Conservation (phyloP, 2,888 invertebrate genomes). For the Allygus modestus region DNA sequence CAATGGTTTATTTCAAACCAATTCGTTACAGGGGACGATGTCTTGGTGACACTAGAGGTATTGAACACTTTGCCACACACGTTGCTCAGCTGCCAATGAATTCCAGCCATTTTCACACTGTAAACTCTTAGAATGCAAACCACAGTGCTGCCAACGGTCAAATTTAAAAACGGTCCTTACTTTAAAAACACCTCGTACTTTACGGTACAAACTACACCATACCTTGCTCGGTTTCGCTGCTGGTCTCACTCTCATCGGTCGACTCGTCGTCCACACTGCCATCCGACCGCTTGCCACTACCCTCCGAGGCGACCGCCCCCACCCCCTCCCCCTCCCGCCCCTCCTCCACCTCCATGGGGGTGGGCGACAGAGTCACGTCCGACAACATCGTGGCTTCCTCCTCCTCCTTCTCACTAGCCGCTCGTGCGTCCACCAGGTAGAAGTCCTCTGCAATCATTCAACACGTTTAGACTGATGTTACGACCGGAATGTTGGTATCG, state of each 20-base stretch:
- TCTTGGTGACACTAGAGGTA: no score
- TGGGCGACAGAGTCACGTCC: conserved; percentile 70
- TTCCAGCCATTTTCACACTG: no score
- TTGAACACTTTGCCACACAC: no score
- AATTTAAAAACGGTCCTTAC: no score
- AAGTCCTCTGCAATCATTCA: conserved; percentile 66
- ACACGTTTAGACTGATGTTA: no score
- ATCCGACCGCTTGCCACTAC: conserved; percentile 33
- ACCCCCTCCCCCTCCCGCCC: conserved; percentile 68
- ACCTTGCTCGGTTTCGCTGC: conserved; percentile 63
- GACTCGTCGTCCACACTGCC: conserved; percentile 58
- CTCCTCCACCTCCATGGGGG: conserved; percentile 63
- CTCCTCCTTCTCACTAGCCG: conserved; percentile 70
- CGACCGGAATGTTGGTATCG: no score
- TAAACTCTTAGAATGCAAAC: no score
- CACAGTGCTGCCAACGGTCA: no score
- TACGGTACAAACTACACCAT: background rate
- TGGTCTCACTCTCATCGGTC: conserved; percentile 58
- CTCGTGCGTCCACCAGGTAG: conserved; percentile 16
- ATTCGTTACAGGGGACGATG: no score
- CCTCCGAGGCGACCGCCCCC: conserved; percentile 63
- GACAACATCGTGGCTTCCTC: conserved; percentile 74
- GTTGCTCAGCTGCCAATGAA: no score
- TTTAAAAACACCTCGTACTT: no score
- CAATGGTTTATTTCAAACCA: no score